Base-by-base conservation (phyloP, 2,113 vertebrate species). In the Candoia aspera region DNA sequence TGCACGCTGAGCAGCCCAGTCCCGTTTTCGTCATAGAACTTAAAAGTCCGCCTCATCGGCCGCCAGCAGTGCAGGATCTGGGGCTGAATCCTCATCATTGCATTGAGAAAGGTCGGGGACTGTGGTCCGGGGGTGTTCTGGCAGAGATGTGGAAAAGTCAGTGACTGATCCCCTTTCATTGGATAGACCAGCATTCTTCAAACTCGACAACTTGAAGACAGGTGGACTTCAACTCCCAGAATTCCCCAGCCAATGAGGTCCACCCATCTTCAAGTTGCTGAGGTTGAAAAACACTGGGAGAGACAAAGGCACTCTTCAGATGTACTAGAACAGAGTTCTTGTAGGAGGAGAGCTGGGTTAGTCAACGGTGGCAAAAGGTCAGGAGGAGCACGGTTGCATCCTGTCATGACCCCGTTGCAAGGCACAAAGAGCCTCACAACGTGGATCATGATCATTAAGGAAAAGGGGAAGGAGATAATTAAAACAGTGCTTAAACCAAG, bases 51-150 rank as follows among this genome's bases (percentile, higher is more conserved):
- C 49, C 97, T 96, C 96, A 97, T 94, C 0, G 96, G 92, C 88
- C 94, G 95, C 97, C 97, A 98, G 95, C 96, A 97, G 62, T 91
- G 93, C 90, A 96, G 29, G 1, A 97, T 94, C 33, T 94, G 85
- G 86, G 96, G 95, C 62, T 97, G 96, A 64, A 98, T 93, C 84
- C 96, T 96, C 88, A 98, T 94, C 93, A 97, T 92, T 15, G 96
- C 93, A 0, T 95, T 95, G 29, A 94, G 93, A 62, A 98, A 97
- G 2, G 92, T 91, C 0, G 42, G 24, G 0, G 94, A 94, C 91
- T 96, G 94, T 0, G 94, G 23, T 6, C 96, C 97, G 2, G 95
- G 49, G 79, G 94, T 97, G 93, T 96, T 94, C 97, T 98, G 73
- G 10, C 33, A 90, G 86, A 93, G 12, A 15, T 8, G 49, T n/a